These are phyloP conservation scores for Sardinella longiceps DNA, from an alignment of 2,797 vertebrate genomes.

Conservation along the genomic window DNA sequence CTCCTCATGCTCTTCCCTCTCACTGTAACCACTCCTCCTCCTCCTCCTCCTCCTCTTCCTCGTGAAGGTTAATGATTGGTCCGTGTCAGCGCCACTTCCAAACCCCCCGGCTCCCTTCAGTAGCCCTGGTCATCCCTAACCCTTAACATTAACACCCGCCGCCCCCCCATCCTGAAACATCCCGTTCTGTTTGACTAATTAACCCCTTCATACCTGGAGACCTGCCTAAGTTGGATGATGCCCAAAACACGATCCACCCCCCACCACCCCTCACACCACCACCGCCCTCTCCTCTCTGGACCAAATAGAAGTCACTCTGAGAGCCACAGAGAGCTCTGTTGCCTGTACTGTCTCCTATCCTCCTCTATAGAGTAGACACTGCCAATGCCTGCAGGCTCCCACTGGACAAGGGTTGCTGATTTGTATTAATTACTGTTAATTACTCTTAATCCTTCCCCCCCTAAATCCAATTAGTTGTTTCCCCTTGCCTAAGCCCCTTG, in stretches of 20 bases:
- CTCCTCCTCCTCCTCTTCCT: conserved; percentile 53
- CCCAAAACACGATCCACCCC: conserved; percentile 33
- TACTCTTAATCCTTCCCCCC: conserved; percentile 74
- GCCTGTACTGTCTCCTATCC: conserved; percentile 32
- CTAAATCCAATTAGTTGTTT: conserved; percentile 66
- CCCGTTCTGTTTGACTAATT: conserved; percentile 70
- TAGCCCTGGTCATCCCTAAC: conserved; percentile 39
- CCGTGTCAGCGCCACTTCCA: conserved; percentile 57
- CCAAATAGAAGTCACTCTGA: neutral
- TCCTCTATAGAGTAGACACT: conserved; percentile 3
- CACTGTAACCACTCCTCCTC: too few species aligned
- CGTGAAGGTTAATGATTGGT: conserved; percentile 70
- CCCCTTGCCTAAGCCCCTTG: conserved; percentile 51
- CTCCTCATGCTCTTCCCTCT: too few species aligned
- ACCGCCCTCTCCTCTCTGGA: neutral
- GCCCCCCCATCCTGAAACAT: conserved; percentile 41
- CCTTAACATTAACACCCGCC: neutral
- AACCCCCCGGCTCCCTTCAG: conserved; percentile 56
- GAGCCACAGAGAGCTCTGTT: neutral
- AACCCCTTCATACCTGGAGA: conserved; percentile 55
- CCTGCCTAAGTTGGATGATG: conserved; percentile 50
- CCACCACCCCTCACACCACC: too few species aligned
- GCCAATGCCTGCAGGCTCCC: conserved; percentile 48
- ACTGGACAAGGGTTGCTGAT: conserved; percentile 65
- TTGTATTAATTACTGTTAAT: conserved; percentile 72